phyloP scores from a whole-genome alignment of 2,113 vertebrate genomes.

The Calidris pugnax region DNA sequence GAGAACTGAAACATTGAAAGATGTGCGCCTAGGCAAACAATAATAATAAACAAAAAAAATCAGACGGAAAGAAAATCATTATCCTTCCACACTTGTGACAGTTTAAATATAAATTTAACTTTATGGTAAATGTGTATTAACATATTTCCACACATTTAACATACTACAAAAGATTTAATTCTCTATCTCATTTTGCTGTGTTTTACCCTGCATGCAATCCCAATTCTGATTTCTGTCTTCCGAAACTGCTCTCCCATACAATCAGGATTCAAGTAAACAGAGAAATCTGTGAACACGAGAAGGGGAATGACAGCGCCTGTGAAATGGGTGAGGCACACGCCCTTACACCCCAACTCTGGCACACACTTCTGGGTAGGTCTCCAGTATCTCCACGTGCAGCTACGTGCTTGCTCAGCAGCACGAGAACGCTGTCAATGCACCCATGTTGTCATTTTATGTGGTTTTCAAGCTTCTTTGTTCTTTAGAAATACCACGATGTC shows the following conservation, averaged over 20 bases:
- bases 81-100: background rate
- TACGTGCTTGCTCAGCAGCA: background rate
- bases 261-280: background rate
- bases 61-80: background rate
- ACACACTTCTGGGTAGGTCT: background rate
- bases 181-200: background rate
- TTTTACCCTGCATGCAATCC: background rate
- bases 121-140: background rate
- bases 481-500: background rate
- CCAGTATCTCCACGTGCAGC: background rate
- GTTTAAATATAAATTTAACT: background rate
- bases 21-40: background rate
- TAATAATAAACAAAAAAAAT: background rate
- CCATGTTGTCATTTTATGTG: background rate
- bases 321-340: background rate
- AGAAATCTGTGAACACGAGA: background rate
- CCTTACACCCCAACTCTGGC: background rate
- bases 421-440: background rate
- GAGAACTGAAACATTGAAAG: background rate
- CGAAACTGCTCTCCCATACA: background rate
- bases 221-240: background rate
- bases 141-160: background rate
- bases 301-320: background rate
- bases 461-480: background rate
- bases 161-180: background rate